Percentiles rank a stretch among this genome's conserved stretches.
phyloP scores from a whole-genome alignment of 2,888 invertebrate species.

The Lydus trimaculatus region DNA sequence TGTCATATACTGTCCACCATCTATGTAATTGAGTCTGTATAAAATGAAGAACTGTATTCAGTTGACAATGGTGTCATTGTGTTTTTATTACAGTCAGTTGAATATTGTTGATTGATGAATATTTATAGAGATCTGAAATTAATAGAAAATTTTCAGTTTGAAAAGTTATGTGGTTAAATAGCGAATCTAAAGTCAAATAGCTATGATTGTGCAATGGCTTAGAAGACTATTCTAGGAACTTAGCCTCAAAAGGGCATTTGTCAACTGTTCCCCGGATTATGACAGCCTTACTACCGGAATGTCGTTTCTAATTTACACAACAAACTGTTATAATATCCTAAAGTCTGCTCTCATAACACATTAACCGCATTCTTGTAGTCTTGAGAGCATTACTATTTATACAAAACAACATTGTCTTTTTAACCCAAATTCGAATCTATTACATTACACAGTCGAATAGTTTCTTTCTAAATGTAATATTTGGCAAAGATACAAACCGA shows the following conservation, averaged over 20 bases:
- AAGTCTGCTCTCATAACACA: conserved; percentile 12
- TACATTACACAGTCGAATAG: neutral
- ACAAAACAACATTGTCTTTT: neutral
- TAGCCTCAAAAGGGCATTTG: conserved; percentile 36
- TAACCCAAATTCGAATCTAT: neutral
- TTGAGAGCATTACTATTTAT: neutral
- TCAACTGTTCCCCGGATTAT: conserved; percentile 39
- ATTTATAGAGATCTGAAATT: neutral
- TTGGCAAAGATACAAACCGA: neutral
- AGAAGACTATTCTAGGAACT: conserved; percentile 33
- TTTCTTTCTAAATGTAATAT: neutral
- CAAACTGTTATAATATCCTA: conserved; percentile 15
- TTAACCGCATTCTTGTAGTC: conserved; percentile 12
- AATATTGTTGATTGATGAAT: neutral
- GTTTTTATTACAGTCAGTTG: neutral
- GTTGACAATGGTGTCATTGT: neutral
- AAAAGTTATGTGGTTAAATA: neutral
- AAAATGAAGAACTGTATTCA: conserved; percentile 18
- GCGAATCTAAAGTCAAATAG: conserved; percentile 37
- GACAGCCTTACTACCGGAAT: conserved; percentile 34
- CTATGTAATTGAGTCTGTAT: conserved; percentile 28
- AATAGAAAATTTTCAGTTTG: neutral
- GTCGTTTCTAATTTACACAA: conserved; percentile 32
- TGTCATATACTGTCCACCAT: conserved; percentile 29
- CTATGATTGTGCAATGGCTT: conserved; percentile 38